These are phyloP conservation scores for Cyclargus thomasi DNA, from an alignment of 1,140 invertebrate genomes.

Conservation along the genomic window DNA sequence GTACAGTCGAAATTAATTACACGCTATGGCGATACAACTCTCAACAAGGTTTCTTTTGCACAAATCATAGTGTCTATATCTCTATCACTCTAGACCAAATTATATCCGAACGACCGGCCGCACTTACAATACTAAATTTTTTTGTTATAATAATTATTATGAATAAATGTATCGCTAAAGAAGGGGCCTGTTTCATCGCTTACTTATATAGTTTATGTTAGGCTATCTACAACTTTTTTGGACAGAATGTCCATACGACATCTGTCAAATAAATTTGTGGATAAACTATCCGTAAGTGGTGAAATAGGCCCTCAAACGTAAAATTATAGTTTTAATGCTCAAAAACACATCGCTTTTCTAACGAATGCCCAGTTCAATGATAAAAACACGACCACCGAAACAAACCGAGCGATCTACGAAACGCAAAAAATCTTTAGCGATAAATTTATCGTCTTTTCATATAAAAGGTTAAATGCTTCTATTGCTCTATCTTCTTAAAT, in stretches of 20 bases:
- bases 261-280: too few species aligned
- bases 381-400: not conserved
- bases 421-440: not conserved
- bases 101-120: constrained; percentile 54
- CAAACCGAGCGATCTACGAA: not conserved
- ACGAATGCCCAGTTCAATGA: not conserved
- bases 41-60: constrained; percentile 63
- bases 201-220: too few species aligned
- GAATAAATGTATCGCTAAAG: constrained; percentile 3
- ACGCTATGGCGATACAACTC: constrained; percentile 72
- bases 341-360: too few species aligned
- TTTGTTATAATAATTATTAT: constrained; percentile 25
- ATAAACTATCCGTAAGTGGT: too few species aligned
- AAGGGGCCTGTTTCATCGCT: not conserved
- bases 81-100: constrained; percentile 60
- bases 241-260: too few species aligned
- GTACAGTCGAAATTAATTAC: constrained; percentile 69
- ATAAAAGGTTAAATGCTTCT: constrained; percentile 70
- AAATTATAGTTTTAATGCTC: too few species aligned
- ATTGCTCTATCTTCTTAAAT: constrained; percentile 66
- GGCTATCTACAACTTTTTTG: too few species aligned
- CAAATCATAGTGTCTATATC: constrained; percentile 61
- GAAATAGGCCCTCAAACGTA: too few species aligned
- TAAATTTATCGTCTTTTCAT: constrained; percentile 44
- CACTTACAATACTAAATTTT: constrained; percentile 21